These are phyloP conservation scores for Ashinkailepas kermadecensis DNA, from an alignment of 2,888 invertebrate genomes.

Conservation along the genomic window DNA sequence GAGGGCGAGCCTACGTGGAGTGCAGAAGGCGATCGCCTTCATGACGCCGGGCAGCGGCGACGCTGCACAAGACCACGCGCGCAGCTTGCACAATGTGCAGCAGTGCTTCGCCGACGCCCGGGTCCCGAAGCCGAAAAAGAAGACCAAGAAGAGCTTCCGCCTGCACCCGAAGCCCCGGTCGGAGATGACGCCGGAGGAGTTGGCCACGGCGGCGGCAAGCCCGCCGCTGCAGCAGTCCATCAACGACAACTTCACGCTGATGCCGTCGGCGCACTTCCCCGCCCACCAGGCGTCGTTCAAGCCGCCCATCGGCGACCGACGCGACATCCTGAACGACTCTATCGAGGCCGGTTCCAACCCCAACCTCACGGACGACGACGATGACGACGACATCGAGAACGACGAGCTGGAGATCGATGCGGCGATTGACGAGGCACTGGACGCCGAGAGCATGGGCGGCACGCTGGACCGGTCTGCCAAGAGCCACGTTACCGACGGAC, in stretches of 20 bases:
- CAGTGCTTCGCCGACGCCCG: background rate
- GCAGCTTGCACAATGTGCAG: background rate
- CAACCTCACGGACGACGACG: background rate
- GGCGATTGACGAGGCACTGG: background rate
- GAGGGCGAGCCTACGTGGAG: background rate
- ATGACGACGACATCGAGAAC: background rate
- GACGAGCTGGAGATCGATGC: conserved; percentile 18
- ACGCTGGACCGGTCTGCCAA: background rate
- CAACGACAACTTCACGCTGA: conserved; percentile 15
- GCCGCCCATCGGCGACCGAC: background rate
- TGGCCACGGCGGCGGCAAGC: background rate
- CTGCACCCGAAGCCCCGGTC: background rate
- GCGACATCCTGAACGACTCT: conserved; percentile 12
- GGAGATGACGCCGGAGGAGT: background rate
- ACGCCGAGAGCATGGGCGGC: background rate
- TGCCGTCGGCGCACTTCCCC: background rate
- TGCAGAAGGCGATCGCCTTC: background rate
- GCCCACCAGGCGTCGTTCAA: background rate
- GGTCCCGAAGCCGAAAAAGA: background rate
- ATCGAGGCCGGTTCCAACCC: background rate
- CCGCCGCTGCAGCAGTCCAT: background rate
- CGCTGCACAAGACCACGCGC: background rate
- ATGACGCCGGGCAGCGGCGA: background rate
- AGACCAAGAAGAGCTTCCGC: conserved; percentile 8
- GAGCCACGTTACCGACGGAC: background rate